Evolutionary conservation across 1,140 invertebrate genomes (phyloP).

Genomic region (Zophobas morio): DNA sequence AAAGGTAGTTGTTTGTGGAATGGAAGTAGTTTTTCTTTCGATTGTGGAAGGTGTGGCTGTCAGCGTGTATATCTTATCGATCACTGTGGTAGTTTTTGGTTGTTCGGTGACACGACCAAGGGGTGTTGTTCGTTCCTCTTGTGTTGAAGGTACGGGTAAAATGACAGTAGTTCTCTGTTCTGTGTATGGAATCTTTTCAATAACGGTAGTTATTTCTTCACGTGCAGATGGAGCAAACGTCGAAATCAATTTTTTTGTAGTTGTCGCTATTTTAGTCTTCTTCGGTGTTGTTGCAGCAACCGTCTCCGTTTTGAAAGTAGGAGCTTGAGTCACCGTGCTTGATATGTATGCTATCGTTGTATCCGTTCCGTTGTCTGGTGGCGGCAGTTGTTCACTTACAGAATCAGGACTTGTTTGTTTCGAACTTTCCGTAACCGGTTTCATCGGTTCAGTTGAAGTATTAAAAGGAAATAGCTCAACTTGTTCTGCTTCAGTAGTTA

Average conservation of each 20-base stretch:
- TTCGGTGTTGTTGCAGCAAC: not conserved
- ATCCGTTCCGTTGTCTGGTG: constrained; percentile 56
- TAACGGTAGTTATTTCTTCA: constrained; percentile 4
- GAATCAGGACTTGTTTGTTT: constrained; percentile 60
- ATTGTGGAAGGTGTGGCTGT: constrained; percentile 10
- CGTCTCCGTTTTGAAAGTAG: constrained; percentile 36
- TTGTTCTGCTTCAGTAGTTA: constrained; percentile 1
- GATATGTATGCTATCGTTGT: constrained; percentile 60
- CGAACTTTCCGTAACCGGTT: constrained; percentile 40
- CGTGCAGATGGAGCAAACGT: not conserved
- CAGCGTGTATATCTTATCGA: not conserved
- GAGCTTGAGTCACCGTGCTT: constrained; percentile 45
- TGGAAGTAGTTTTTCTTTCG: constrained; percentile 27
- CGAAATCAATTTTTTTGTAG: not conserved
- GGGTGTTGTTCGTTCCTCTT: not conserved
- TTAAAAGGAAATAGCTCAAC: constrained; percentile 9
- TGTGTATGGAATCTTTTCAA: constrained; percentile 20
- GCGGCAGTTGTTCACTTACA: constrained; percentile 63
- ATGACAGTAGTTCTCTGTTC: not conserved
- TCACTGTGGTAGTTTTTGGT: constrained; percentile 13
- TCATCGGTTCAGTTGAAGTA: constrained; percentile 33
- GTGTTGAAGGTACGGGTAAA: not conserved
- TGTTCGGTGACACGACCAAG: not conserved
- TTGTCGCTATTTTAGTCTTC: not conserved
- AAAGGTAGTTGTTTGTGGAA: constrained; percentile 7